Evolutionary conservation across 2,797 vertebrate genomes (phyloP), one percentile per base, ranked within the genome.

Genomic region (Anguilla obscura): DNA sequence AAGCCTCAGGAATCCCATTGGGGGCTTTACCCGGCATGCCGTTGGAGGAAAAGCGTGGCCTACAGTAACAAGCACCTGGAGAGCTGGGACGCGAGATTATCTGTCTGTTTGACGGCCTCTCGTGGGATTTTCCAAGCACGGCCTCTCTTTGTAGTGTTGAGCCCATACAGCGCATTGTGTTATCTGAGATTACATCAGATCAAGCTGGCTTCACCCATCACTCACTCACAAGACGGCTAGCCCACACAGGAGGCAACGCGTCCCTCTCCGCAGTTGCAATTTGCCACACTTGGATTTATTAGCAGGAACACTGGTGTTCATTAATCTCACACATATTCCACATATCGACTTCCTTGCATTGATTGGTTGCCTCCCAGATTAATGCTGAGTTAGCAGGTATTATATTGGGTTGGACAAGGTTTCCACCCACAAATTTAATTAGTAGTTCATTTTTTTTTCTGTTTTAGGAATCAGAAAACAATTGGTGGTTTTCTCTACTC

Each of bases 121-220:
- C 86, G 85, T 89, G 54, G 89, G 89, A 92, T 88, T 92, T 87
- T 93, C 89, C 89, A 60, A 84, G 63, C 56, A 66, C 66, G 84
- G 88, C 89, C 86, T 90, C 84, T 33, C 89, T 88, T 74, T 83
- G 76, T 87, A 60, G 76, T 84, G 36, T 48, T 66, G 54, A 88
- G 74, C 85, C 50, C 5, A 83, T 3, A 50, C 45, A 79, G 74
- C 50, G 52, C 85, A 50, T 45, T 36, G 88, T 80, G 76, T 85
- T 18, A 83, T 86, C 85, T 9, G 40, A 33, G 45, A 80, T 56
- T 86, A 21, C 88, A 84, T 84, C 30, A 45, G 36, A 86, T 88
- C 74, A 63, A 69, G 21, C 27, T 40, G 33, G 14, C 12, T 33
- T 36, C 74, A 16, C 79, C 79, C 3, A 18, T 69, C 24, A 27